phyloP scores from a whole-genome alignment of 2,888 invertebrate genomes.

The Hydraecia micacea region DNA sequence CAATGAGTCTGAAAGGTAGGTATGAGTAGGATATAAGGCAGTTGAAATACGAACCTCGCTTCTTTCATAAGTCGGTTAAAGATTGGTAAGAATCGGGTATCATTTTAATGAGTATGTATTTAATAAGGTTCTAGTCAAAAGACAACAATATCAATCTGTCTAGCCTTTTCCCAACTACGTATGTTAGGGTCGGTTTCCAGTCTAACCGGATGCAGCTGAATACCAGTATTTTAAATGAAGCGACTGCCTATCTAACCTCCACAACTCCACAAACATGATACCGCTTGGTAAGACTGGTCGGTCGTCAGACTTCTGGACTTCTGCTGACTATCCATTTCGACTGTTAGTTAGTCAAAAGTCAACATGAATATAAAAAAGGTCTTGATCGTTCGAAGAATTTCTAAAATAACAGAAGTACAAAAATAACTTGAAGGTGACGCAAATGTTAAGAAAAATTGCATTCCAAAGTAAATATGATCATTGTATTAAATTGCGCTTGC shows the following conservation, averaged over 20 bases:
- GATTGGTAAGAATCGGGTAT: background rate
- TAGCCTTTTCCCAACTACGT: background rate
- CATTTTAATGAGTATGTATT: background rate
- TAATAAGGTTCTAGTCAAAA: background rate
- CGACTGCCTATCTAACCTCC: background rate
- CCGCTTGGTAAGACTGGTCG: background rate
- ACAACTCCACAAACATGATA: background rate
- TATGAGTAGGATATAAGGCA: background rate
- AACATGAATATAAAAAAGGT: background rate
- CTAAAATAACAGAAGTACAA: conserved; percentile 11
- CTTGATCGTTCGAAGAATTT: background rate
- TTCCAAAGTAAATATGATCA: conserved; percentile 26
- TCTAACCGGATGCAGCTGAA: background rate
- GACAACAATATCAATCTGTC: background rate
- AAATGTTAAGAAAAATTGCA: conserved; percentile 28
- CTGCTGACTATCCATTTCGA: background rate
- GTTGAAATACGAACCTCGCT: background rate
- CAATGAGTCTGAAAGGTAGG: conserved; percentile 1
- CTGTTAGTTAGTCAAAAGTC: background rate
- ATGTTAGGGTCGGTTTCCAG: background rate
- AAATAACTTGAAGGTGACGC: conserved; percentile 14
- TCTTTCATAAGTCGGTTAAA: background rate
- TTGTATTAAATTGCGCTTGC: conserved; percentile 22
- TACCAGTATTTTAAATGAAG: background rate
- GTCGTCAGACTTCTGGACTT: background rate